Conservation (phyloP, 2,888 invertebrate genomes). For the Meiosimyza platycephala region DNA sequence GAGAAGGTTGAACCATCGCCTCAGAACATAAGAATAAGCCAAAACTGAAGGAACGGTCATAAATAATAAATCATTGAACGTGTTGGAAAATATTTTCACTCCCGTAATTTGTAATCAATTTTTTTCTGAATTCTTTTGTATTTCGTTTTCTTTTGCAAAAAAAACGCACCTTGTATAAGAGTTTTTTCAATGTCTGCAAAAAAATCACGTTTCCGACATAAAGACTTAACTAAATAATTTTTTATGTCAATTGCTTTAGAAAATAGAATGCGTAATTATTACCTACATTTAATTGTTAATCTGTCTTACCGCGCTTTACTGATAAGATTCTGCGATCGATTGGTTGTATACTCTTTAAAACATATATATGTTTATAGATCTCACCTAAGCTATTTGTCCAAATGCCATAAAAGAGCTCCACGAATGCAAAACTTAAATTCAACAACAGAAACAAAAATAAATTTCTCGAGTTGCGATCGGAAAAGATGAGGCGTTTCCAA, state of each 20-base stretch:
- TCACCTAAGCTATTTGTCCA: conserved; percentile 88
- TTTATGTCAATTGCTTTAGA: background rate
- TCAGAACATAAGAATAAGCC: too few species aligned
- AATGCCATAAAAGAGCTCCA: conserved; percentile 92
- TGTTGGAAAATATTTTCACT: too few species aligned
- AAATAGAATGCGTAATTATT: conserved; percentile 9
- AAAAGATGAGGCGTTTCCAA: conserved; percentile 88
- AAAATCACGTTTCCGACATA: background rate
- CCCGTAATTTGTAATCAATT: too few species aligned
- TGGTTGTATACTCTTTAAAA: background rate
- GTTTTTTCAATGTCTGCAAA: too few species aligned
- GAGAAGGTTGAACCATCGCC: too few species aligned
- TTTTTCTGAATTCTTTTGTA: too few species aligned
- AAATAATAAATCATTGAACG: too few species aligned
- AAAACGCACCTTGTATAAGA: too few species aligned
- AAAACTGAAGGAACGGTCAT: too few species aligned
- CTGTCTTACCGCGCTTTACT: background rate
- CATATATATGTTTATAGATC: conserved; percentile 40
- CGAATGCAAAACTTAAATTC: conserved; percentile 96
- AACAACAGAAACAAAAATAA: conserved; percentile 91
- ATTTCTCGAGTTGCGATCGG: conserved; percentile 93
- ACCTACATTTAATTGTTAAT: background rate
- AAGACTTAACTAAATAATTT: background rate
- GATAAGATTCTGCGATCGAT: background rate
- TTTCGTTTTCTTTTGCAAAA: too few species aligned